These are phyloP conservation scores for Watsonalla cultraria DNA, from an alignment of 2,888 invertebrate genomes.

Conservation along the genomic window DNA sequence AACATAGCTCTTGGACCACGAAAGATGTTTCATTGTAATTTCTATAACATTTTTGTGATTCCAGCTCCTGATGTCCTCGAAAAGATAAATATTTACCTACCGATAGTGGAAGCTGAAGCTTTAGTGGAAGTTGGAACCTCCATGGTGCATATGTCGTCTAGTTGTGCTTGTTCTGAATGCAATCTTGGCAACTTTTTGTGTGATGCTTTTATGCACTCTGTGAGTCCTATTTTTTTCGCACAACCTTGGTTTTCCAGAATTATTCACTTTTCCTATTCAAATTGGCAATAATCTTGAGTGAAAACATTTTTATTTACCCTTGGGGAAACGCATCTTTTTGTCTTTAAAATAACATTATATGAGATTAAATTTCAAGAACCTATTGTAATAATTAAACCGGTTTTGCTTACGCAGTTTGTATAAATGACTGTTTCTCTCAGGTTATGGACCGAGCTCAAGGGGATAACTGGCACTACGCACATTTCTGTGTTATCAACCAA, in stretches of 20 bases:
- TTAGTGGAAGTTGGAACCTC: conserved; percentile 78
- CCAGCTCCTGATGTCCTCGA: conserved; percentile 71
- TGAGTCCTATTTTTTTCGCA: conserved; percentile 43
- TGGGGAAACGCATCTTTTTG: too few species aligned
- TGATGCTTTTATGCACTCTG: conserved; percentile 83
- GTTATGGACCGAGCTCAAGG: conserved; percentile 62
- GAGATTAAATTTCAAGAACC: too few species aligned
- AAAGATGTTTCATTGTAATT: too few species aligned
- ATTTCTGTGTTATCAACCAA: conserved; percentile 82
- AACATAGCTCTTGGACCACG: too few species aligned
- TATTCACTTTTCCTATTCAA: too few species aligned
- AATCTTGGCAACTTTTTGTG: conserved; percentile 86
- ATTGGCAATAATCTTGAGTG: too few species aligned
- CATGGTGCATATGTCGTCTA: conserved; percentile 74
- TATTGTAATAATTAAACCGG: too few species aligned
- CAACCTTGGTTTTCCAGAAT: not conserved
- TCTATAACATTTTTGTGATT: conserved; percentile 6
- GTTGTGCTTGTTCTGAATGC: conserved; percentile 82
- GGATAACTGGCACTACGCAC: conserved; percentile 81
- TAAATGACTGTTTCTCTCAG: too few species aligned
- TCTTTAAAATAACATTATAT: too few species aligned
- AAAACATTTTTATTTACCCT: too few species aligned
- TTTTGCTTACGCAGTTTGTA: too few species aligned
- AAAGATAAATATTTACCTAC: conserved; percentile 80
- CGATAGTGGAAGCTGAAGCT: conserved; percentile 74